Base-by-base conservation (phyloP, 2,797 vertebrate genomes). In the Botia almorhae region DNA sequence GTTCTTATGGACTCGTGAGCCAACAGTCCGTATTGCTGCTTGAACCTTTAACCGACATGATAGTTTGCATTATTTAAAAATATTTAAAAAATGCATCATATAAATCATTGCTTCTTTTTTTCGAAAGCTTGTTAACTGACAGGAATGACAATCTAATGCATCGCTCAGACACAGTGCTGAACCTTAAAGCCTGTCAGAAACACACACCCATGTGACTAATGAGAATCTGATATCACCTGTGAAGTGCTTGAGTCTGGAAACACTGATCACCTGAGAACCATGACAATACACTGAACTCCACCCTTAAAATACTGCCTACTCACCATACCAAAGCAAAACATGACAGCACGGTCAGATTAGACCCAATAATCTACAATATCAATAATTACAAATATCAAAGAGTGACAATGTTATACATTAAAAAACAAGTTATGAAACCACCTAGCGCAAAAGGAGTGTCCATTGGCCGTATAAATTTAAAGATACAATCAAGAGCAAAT, bases 181-280 rank as follows among this genome's bases (percentile, higher is more conserved):
- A 81, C 55, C 55, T 29, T 63, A 43, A 58, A 65, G 51, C 78
- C 79, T 50, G 64, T 75, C 74, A 64, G 81, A 81, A 88, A 83
- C 63, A 55, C 71, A 78, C 56, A 83, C 81, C 63, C 50, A 56
- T n/a, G 67, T 74, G 55, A 84, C 69, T 77, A 67, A 81, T 67
- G 36, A 78, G 61, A 78, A 84, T 80, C 72, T 64, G 70, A 85
- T 84, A 82, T 67, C 74, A 73, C 55, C 43, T 78, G 78, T 71
- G 79, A 69, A 84, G 81, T 82, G 83, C 81, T 74, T 12, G 46
- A 80, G 77, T 78, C 71, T 74, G 70, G 48, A 81, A 79, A 77
- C 68, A 7, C 7, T 19, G 81, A 69, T 78, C 65, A 84, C 75
- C 72, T 68, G 78, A 82, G 68, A 84, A 55, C 36, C 76, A 61